Evolutionary conservation across 2,797 vertebrate genomes (phyloP), one percentile per base, ranked within the genome.

Genomic region (Ptychadena robeensis): DNA sequence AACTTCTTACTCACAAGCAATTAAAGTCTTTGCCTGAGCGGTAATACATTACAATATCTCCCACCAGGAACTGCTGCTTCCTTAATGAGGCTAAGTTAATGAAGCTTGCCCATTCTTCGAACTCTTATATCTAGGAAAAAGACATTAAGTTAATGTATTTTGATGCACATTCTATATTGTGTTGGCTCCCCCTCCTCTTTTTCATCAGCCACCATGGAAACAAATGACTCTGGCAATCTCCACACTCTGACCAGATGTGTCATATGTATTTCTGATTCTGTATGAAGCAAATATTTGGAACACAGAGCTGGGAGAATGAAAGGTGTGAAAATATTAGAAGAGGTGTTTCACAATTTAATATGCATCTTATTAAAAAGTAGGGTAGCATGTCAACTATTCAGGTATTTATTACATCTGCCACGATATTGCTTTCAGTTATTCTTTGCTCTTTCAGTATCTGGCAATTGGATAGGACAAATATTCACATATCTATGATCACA

Each of bases 131-230:
- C 63, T 73, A 79, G 53, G 31, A 78, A 71, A 44, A 57, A 79
- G 76, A 83, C 69, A 83, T 83, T 73, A 83, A 83, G 63, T 83
- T 79, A 83, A 83, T 83, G 82, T 79, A 61, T 67, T 79, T 83
- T 79, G 38, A 79, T 79, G 61, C 63, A 57, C 75, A 67, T 79
- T 73, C 76, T 71, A 38, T 83, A 78, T 72, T 78, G 82, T 68
- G 69, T 72, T 31, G 22, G 15, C 32, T 40, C 44, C 76, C 65
- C 63, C 68, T 71, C 82, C 76, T 78, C 31, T 67, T 31, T 28
- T 73, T 79, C 75, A 79, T 83, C 61, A 83, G 44, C 75, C 40
- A 10, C 82, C 76, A 73, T 83, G 76, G 82, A 64, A 83, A 83
- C 76, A 73, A 83, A 83, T 83, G 76, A 68, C 69, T 40, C 40